Evolutionary conservation across 1,140 invertebrate genomes (phyloP).

Genomic region (Macrotrachela quadricornifera): DNA sequence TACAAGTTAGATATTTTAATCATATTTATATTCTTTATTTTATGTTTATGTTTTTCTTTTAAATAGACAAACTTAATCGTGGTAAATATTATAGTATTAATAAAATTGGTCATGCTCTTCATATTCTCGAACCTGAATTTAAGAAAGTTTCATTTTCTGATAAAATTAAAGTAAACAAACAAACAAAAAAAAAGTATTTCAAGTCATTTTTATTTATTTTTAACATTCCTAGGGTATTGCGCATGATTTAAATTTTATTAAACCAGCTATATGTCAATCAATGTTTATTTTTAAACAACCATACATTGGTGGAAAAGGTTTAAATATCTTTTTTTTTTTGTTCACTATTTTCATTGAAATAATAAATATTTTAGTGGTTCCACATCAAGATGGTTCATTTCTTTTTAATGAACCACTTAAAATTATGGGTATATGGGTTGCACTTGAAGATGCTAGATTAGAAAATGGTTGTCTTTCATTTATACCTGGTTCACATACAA

Average conservation of each 20-base stretch:
- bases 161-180: conserved; percentile 53
- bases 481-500: conserved; percentile 62
- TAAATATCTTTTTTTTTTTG: conserved; percentile 4
- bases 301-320: conserved; percentile 63
- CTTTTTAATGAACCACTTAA: conserved; percentile 50
- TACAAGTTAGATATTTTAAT: no score
- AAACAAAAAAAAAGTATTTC: no score
- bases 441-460: conserved; percentile 65
- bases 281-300: conserved; percentile 98
- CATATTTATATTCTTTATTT: no score
- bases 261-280: conserved; percentile 69
- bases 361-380: conserved; percentile 37
- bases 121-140: conserved; percentile 59
- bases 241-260: conserved; percentile 42
- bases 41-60: no score
- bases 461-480: conserved; percentile 89
- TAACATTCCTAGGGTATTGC: conserved; percentile 13
- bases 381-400: conserved; percentile 70
- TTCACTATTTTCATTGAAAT: background rate
- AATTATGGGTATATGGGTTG: conserved; percentile 73
- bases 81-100: background rate
- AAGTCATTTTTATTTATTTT: background rate
- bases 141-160: conserved; percentile 57
- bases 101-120: conserved; percentile 40
- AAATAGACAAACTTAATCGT: background rate